These are phyloP conservation scores for Musca vetustissima DNA, from an alignment of 1,140 invertebrate species.

Conservation along the genomic window DNA sequence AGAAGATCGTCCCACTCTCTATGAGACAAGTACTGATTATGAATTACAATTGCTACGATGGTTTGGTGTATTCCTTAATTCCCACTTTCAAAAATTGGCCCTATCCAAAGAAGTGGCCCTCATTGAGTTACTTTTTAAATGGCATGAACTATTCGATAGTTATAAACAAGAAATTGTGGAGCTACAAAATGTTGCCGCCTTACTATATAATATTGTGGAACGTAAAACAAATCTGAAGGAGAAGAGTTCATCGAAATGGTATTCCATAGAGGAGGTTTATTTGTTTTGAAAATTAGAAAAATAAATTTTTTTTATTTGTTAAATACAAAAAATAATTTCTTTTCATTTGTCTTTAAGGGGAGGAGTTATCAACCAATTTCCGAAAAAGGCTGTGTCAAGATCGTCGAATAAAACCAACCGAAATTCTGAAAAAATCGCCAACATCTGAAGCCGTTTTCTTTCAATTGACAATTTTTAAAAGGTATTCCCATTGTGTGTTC, in stretches of 20 bases:
- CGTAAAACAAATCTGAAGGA: slow-evolving; percentile 36
- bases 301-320: too few species aligned
- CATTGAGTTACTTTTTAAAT: slow-evolving; percentile 56
- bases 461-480: too few species aligned
- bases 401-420: too few species aligned
- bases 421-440: too few species aligned
- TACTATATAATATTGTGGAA: slow-evolving; percentile 48
- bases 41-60: slow-evolving; percentile 62
- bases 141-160: slow-evolving; percentile 54
- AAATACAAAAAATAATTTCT: too few species aligned
- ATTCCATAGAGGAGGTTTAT: slow-evolving; percentile 43
- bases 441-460: too few species aligned
- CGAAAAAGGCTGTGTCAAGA: too few species aligned
- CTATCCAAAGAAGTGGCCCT: slow-evolving; percentile 61
- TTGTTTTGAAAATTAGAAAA: slow-evolving; percentile 25
- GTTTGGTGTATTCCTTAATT: slow-evolving; percentile 62
- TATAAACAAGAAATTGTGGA: slow-evolving; percentile 54
- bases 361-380: too few species aligned
- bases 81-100: slow-evolving; percentile 66
- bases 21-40: slow-evolving; percentile 31
- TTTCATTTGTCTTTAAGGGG: too few species aligned
- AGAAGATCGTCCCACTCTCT: slow-evolving; percentile 2
- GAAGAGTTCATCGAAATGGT: slow-evolving; percentile 44
- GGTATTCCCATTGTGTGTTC: too few species aligned
- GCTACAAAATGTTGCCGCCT: slow-evolving; percentile 42